These are phyloP conservation scores for Poecile atricapillus DNA, from an alignment of 2,113 vertebrate genomes.

Conservation along the genomic window DNA sequence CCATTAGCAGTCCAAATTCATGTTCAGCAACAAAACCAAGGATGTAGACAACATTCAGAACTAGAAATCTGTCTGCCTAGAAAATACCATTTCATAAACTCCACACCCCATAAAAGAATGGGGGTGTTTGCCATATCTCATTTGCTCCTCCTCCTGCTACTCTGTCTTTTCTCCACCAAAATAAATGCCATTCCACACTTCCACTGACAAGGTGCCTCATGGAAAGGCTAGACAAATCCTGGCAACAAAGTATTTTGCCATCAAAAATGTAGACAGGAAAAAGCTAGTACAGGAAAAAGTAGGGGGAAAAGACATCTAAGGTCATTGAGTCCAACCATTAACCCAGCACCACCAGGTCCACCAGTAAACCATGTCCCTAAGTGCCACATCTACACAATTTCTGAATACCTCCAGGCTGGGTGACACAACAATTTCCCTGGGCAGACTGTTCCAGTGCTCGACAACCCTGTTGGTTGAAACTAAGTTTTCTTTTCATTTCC, in stretches of 20 bases:
- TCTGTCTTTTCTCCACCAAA: not conserved
- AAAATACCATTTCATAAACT: not conserved
- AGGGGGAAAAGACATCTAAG: not conserved
- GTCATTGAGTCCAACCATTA: not conserved
- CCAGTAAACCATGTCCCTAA: not conserved
- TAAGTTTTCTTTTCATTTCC: not conserved
- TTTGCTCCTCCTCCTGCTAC: not conserved
- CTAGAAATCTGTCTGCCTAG: not conserved
- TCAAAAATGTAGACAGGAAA: not conserved
- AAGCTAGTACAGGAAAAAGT: not conserved
- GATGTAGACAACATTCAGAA: not conserved
- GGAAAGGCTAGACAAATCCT: not conserved
- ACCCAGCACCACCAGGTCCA: not conserved
- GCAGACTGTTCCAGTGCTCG: not conserved
- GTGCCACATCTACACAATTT: not conserved
- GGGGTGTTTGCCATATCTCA: not conserved
- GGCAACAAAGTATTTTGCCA: not conserved
- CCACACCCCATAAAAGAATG: not conserved
- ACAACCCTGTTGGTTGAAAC: not conserved
- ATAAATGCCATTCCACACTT: not conserved
- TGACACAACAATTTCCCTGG: not conserved
- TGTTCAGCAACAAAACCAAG: not conserved
- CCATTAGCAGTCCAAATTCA: not conserved
- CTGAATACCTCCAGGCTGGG: not conserved
- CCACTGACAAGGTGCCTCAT: not conserved